Evolutionary conservation across 2,113 vertebrate species (phyloP).

Genomic region (Eonycteris spelaea): DNA sequence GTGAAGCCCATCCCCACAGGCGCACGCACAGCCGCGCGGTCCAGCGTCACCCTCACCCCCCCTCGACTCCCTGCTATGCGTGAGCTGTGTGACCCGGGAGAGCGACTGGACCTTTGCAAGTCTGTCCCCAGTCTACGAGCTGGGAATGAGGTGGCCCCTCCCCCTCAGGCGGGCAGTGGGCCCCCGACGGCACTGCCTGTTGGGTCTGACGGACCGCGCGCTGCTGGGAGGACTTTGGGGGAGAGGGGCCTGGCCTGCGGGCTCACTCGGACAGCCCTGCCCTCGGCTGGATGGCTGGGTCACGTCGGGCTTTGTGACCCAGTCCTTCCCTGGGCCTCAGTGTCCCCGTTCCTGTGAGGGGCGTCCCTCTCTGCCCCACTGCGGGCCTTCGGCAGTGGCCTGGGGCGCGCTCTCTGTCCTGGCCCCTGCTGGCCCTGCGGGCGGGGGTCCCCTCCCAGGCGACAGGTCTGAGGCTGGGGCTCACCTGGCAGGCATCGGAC

Average conservation of each 20-base stretch:
- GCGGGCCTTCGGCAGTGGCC: background rate
- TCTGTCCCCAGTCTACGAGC: background rate
- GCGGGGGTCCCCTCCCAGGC: fast-evolving
- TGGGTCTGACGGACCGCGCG: fast-evolving
- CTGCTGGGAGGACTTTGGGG: background rate
- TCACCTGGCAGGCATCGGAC: conserved; percentile 94
- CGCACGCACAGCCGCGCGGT: no score
- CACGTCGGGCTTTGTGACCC: background rate
- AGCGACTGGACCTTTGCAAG: background rate
- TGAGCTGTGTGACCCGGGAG: background rate
- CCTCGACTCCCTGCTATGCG: background rate
- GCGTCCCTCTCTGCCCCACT: no score
- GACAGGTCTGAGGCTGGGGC: background rate
- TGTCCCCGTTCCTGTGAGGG: background rate
- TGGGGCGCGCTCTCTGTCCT: background rate
- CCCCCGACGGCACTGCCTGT: fast-evolving
- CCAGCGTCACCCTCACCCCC: background rate
- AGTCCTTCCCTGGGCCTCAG: background rate
- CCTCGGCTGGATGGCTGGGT: background rate
- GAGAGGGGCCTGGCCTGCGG: background rate
- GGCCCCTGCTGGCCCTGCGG: no score
- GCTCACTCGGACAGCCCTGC: fast-evolving
- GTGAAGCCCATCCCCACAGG: background rate
- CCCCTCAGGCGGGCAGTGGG: fast-evolving
- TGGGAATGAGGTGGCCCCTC: background rate